phyloP scores from a whole-genome alignment of 2,797 vertebrate species.

The Anabacerthia variegaticeps region DNA sequence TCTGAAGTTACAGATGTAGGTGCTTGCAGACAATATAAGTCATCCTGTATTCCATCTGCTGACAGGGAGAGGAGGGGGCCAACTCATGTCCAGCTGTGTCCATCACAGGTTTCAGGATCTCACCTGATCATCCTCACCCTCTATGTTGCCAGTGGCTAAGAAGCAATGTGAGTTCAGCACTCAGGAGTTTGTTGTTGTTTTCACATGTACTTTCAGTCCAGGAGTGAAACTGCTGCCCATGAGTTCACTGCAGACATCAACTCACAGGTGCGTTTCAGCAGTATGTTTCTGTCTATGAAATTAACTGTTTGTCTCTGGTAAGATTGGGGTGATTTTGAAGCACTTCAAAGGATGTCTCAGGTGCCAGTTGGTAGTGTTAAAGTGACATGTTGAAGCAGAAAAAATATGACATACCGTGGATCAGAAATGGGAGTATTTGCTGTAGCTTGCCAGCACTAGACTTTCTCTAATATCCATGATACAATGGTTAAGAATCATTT shows the following conservation, averaged over 20 bases:
- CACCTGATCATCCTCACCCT: background rate
- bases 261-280: background rate
- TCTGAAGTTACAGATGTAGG: background rate
- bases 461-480: background rate
- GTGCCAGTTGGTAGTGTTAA: background rate
- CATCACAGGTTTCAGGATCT: background rate
- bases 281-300: background rate
- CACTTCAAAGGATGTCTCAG: background rate
- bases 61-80: background rate
- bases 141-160: background rate
- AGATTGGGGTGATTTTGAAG: background rate
- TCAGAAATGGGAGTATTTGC: background rate
- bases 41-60: background rate
- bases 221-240: background rate
- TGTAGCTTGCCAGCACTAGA: background rate
- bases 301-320: background rate
- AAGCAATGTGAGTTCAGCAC: background rate
- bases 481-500: background rate
- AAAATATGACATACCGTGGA: background rate
- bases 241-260: background rate
- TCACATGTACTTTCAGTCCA: background rate
- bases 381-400: background rate
- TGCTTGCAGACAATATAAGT: background rate
- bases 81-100: background rate
- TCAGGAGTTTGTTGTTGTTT: background rate